phyloP scores from a whole-genome alignment of 1,140 invertebrate genomes.

The Drosophila murphyi region DNA sequence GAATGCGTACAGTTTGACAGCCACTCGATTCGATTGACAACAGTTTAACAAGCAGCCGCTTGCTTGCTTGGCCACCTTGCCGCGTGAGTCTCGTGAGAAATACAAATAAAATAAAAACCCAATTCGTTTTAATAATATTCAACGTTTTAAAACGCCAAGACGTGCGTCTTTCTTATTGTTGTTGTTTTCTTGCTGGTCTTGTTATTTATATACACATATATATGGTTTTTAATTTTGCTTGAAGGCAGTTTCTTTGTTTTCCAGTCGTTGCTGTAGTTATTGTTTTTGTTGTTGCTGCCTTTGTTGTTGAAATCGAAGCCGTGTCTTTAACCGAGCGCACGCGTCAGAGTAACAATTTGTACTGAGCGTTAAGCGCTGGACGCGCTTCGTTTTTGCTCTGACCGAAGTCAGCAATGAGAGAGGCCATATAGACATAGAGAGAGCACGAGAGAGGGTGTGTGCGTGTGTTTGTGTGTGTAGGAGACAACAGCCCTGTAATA shows the following conservation, averaged over 20 bases:
- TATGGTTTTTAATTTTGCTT: slow-evolving; percentile 38
- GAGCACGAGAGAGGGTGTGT: slow-evolving; percentile 15
- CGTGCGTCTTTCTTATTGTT: slow-evolving; percentile 56
- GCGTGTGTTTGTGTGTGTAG: slow-evolving; percentile 16
- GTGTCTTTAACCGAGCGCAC: slow-evolving; percentile 55
- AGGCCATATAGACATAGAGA: slow-evolving; percentile 3
- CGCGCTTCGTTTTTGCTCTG: slow-evolving; percentile 58
- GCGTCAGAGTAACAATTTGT: slow-evolving; percentile 64
- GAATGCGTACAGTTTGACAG: slow-evolving; percentile 17
- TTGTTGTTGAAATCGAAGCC: slow-evolving; percentile 44
- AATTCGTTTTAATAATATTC: slow-evolving; percentile 30
- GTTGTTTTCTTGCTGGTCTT: slow-evolving; percentile 37
- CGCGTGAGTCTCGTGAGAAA: too few species aligned
- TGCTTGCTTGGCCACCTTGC: neutral
- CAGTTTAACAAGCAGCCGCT: slow-evolving; percentile 5
- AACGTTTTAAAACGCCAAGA: slow-evolving; percentile 58
- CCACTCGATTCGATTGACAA: neutral
- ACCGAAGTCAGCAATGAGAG: slow-evolving; percentile 20
- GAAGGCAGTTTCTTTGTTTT: slow-evolving; percentile 71
- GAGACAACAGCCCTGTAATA: slow-evolving; percentile 56
- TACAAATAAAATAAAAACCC: slow-evolving; percentile 9
- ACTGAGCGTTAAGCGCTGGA: slow-evolving; percentile 54
- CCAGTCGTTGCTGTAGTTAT: slow-evolving; percentile 32
- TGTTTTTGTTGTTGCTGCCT: slow-evolving; percentile 36
- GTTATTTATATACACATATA: slow-evolving; percentile 32